Percentiles rank a stretch among this genome's conserved stretches.
phyloP scores from a whole-genome alignment of 2,797 vertebrate genomes.

The Lindbergichthys nudifrons region DNA sequence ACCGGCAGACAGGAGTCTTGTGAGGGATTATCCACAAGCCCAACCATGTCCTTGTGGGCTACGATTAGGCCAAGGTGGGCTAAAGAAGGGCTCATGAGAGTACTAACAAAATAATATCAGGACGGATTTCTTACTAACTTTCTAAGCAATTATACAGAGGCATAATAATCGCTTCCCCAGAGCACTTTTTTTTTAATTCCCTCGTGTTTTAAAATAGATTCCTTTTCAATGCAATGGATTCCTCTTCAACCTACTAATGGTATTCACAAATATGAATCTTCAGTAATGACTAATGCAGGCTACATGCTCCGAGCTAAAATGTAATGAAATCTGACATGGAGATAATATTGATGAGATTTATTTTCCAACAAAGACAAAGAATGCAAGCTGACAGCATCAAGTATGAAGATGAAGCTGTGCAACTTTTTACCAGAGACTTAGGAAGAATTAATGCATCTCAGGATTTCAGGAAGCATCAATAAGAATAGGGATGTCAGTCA shows the following conservation, averaged over 20 bases:
- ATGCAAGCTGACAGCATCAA: constrained; percentile 27
- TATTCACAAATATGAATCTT: not conserved
- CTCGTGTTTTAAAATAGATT: not conserved
- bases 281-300: not conserved
- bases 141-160: not conserved
- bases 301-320: not conserved
- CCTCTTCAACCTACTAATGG: not conserved
- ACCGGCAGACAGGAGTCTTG: not conserved
- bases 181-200: not conserved
- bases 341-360: constrained; percentile 44
- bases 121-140: not conserved
- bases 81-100: not conserved
- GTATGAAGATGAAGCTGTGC: constrained; percentile 38
- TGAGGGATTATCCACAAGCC: constrained; percentile 9
- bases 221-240: not conserved
- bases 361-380: constrained; percentile 25
- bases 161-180: not conserved
- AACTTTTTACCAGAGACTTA: constrained; percentile 21
- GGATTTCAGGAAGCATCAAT: constrained; percentile 42
- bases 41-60: not conserved
- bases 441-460: constrained; percentile 23
- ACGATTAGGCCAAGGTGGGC: not conserved
- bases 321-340: constrained; percentile 3
- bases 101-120: not conserved
- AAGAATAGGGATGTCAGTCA: constrained; percentile 37